A percentile compares a stretch with the other conserved stretches of the same genome.
Conservation (phyloP, 2,888 invertebrate species). For the Beris morrisii region DNA sequence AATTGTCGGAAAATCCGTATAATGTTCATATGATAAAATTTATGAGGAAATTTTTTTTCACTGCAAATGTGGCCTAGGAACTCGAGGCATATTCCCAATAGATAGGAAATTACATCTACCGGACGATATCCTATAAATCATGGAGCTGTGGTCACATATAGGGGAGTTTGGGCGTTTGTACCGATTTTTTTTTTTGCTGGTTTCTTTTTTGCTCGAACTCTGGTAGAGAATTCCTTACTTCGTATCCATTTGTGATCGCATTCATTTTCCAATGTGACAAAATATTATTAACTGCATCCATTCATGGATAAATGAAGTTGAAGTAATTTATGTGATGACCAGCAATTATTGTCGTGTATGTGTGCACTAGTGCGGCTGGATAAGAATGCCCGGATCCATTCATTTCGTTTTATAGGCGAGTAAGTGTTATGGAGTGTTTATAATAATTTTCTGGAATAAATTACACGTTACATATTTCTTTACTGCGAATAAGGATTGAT, state of each 20-base stretch:
- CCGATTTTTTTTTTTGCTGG: no score
- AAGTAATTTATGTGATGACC: slow-evolving; percentile 21
- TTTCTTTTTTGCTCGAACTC: no score
- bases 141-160: no score
- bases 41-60: no score
- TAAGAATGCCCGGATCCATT: not conserved
- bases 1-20: no score
- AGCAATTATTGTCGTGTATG: slow-evolving; percentile 7
- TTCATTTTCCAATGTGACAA: slow-evolving; percentile 34
- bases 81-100: no score
- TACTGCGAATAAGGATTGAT: slow-evolving; percentile 23
- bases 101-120: no score
- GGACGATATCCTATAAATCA: no score
- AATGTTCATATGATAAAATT: no score
- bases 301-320: slow-evolving; percentile 21
- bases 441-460: slow-evolving; percentile 2
- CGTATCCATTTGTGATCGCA: slow-evolving; percentile 25
- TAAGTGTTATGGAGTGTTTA: slow-evolving; percentile 13
- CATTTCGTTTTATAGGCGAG: slow-evolving; percentile 1
- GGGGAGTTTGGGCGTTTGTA: no score
- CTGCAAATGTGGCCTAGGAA: no score
- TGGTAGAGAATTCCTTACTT: no score
- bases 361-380: not conserved
- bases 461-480: not conserved
- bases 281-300: slow-evolving; percentile 34